Conservation (phyloP, 2,888 invertebrate genomes). For the Acanthosepion pharaonis region DNA sequence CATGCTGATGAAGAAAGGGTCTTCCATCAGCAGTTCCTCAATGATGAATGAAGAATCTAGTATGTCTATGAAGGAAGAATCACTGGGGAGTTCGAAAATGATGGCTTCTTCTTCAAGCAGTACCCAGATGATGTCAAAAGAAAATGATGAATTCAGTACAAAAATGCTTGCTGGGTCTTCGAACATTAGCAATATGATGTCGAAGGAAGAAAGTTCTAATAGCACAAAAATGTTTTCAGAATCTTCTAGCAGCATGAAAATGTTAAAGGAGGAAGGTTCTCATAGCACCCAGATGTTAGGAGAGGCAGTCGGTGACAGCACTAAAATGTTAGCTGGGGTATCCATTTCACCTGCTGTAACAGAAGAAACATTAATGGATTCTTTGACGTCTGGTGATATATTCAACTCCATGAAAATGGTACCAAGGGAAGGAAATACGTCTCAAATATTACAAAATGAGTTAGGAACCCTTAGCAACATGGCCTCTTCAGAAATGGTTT, state of each 20-base stretch:
- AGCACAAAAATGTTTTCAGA: neutral
- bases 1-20: neutral
- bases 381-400: neutral
- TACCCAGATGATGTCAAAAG: neutral
- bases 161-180: neutral
- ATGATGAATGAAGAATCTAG: neutral
- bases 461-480: neutral
- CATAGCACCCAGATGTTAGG: neutral
- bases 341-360: neutral
- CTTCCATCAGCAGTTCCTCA: neutral
- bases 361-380: neutral
- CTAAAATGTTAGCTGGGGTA: neutral
- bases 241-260: slow-evolving; percentile 33
- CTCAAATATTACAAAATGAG: neutral
- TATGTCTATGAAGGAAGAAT: neutral
- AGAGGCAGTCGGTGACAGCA: neutral
- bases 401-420: neutral
- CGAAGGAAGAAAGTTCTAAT: neutral
- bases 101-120: neutral
- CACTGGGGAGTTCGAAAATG: neutral
- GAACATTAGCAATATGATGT: neutral
- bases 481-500: neutral
- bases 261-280: neutral
- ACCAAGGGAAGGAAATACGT: neutral
- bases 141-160: neutral